Conservation (phyloP, 2,888 invertebrate genomes). For the Dicycla oo region DNA sequence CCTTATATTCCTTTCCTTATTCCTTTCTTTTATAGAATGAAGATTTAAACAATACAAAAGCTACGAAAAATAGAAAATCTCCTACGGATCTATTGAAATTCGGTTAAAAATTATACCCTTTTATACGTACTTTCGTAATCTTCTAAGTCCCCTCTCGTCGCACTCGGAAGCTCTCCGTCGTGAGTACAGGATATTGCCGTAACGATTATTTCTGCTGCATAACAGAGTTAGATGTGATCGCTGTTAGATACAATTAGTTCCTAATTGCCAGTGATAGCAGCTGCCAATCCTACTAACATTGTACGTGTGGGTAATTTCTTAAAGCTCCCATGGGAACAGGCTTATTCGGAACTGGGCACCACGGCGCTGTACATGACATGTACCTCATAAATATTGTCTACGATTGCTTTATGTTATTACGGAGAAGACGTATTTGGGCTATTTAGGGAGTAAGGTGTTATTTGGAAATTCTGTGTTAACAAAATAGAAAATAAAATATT, state of each 20-base stretch:
- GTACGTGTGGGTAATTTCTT: slow-evolving; percentile 53
- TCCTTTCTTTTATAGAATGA: neutral
- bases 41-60: neutral
- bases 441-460: slow-evolving; percentile 21
- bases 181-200: slow-evolving; percentile 24
- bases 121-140: slow-evolving; percentile 18
- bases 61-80: neutral
- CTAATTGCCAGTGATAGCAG: slow-evolving; percentile 55
- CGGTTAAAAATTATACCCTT: slow-evolving; percentile 13
- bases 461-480: neutral
- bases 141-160: slow-evolving; percentile 10
- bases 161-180: slow-evolving; percentile 27
- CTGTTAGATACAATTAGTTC: slow-evolving; percentile 45
- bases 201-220: slow-evolving; percentile 23
- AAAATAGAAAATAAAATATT: slow-evolving; percentile 9
- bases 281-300: slow-evolving; percentile 51
- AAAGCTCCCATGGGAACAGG: slow-evolving; percentile 42
- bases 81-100: neutral
- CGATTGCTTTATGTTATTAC: slow-evolving; percentile 23
- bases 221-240: slow-evolving; percentile 27
- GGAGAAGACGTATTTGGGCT: slow-evolving; percentile 15
- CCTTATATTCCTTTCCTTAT: neutral
- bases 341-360: slow-evolving; percentile 51
- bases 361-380: slow-evolving; percentile 24
- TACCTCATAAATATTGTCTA: slow-evolving; percentile 50